phyloP scores from a whole-genome alignment of 35 echinoderm and acorn worm species.

The Strongylocentrotus purpuratus region DNA sequence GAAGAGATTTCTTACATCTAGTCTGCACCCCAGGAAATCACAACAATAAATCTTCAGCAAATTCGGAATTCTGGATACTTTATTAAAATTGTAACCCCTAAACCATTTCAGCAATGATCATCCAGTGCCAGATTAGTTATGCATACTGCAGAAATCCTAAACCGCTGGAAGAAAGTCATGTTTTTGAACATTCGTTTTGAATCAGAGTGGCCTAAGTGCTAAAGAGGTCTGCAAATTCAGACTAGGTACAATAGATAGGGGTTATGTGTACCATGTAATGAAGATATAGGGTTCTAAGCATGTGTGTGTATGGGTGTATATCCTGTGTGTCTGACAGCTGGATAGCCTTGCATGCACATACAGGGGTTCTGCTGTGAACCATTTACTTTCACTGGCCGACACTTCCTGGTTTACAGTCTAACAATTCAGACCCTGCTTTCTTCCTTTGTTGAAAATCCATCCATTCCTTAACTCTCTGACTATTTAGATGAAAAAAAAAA shows the following conservation, averaged over 20 bases:
- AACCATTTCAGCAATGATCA: too few species aligned
- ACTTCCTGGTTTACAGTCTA: background rate
- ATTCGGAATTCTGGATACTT: background rate
- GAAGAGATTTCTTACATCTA: background rate
- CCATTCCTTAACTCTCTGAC: too few species aligned
- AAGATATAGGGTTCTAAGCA: background rate
- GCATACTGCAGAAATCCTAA: background rate
- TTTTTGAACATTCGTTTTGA: background rate
- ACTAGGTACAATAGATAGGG: background rate
- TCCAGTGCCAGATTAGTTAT: background rate
- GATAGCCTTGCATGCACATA: background rate
- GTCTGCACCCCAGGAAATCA: background rate
- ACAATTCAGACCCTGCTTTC: background rate
- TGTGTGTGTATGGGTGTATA: background rate
- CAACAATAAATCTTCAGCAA: background rate
- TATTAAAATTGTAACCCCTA: too few species aligned
- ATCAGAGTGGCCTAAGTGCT: background rate
- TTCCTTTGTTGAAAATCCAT: background rate
- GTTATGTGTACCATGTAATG: background rate
- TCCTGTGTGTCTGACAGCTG: background rate
- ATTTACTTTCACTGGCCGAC: background rate
- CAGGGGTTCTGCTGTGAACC: background rate
- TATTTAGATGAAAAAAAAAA: too few species aligned
- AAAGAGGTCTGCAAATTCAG: background rate
- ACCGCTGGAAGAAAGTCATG: background rate